These are phyloP conservation scores for Cryptus viduatorius DNA, from an alignment of 2,888 invertebrate species.

Conservation along the genomic window DNA sequence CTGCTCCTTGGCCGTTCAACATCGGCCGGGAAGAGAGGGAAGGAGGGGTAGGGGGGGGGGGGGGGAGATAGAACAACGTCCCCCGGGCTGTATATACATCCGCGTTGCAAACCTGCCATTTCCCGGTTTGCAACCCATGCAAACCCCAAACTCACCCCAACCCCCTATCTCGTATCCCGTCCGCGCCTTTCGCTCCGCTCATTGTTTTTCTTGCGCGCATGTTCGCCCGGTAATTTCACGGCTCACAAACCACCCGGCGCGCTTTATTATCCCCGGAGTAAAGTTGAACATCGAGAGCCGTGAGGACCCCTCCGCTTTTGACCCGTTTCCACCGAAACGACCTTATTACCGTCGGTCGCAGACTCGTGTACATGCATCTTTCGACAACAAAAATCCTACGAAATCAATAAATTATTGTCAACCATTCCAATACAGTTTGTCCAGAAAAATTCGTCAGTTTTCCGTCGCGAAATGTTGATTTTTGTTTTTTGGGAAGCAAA, in stretches of 20 bases:
- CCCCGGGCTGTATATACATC: constrained; percentile 33
- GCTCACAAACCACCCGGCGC: constrained; percentile 70
- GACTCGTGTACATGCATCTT: constrained; percentile 41
- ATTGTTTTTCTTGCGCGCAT: constrained; percentile 71
- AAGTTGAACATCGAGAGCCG: constrained; percentile 64
- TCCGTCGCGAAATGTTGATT: background rate
- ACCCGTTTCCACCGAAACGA: constrained; percentile 69
- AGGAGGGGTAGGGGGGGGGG: background rate
- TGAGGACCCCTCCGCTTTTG: constrained; percentile 51
- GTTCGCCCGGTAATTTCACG: constrained; percentile 72
- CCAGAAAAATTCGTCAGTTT: background rate
- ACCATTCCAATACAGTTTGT: background rate
- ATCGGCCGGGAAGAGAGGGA: constrained; percentile 11
- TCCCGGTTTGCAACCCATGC: constrained; percentile 47
- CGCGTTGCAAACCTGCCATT: constrained; percentile 61
- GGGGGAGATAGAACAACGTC: background rate
- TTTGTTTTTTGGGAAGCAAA: background rate
- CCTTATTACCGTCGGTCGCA: constrained; percentile 65
- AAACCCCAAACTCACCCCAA: constrained; percentile 10
- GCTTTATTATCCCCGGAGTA: constrained; percentile 72
- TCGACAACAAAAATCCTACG: constrained; percentile 22
- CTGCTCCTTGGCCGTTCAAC: constrained; percentile 51
- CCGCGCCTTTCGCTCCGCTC: constrained; percentile 43
- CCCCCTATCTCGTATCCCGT: constrained; percentile 12
- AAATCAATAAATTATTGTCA: background rate